These are phyloP conservation scores for Sturnira hondurensis DNA, from an alignment of 2,113 vertebrate genomes.

Conservation along the genomic window DNA sequence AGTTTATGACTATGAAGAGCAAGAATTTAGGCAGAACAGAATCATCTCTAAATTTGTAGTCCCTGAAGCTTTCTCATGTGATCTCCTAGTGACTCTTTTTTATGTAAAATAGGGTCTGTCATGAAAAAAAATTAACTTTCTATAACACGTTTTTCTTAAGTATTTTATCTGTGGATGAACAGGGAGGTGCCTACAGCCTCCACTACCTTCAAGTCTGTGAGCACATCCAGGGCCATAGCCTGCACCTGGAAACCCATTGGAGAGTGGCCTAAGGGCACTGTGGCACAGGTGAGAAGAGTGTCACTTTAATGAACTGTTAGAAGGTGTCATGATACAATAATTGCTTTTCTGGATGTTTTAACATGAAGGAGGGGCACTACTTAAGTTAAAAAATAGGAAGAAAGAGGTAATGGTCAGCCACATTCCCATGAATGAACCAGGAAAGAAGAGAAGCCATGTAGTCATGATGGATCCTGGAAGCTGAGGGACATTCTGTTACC, in stretches of 20 bases:
- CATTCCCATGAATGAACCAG: fast-evolving
- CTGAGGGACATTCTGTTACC: background rate
- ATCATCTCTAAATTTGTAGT: background rate
- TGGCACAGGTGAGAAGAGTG: background rate
- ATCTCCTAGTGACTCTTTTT: background rate
- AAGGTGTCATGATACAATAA: too few relatives aligned
- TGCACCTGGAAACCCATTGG: background rate
- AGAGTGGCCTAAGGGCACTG: background rate
- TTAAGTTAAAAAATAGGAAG: background rate
- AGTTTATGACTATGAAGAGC: background rate
- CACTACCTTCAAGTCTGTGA: background rate
- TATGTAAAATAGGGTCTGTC: background rate
- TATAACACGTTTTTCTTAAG: background rate
- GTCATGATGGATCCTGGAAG: background rate
- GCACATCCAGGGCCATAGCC: background rate
- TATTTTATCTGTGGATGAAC: background rate
- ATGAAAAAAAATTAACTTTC: background rate
- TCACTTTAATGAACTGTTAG: background rate
- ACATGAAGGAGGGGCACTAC: background rate
- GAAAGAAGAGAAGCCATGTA: background rate
- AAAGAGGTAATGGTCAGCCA: background rate
- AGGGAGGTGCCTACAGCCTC: background rate
- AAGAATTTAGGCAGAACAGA: background rate
- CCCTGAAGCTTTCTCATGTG: background rate
- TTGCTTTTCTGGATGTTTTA: background rate